phyloP scores from a whole-genome alignment of 2,888 invertebrate species.

The Ellobium chinense region DNA sequence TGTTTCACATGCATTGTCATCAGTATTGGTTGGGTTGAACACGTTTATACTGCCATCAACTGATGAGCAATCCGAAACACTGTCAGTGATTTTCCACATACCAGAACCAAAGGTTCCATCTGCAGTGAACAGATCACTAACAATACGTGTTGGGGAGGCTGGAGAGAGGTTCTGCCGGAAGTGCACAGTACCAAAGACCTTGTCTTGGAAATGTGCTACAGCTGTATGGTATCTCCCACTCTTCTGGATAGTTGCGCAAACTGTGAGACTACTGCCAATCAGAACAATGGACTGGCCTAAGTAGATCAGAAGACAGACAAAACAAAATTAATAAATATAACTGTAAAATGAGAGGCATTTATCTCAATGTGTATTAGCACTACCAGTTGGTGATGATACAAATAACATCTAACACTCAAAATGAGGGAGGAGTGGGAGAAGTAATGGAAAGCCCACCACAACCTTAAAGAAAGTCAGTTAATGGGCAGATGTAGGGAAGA shows the following conservation, averaged over 20 bases:
- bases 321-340: neutral
- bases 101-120: neutral
- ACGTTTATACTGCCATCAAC: neutral
- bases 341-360: too few species aligned
- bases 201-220: slow-evolving; percentile 29
- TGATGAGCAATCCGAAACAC: neutral
- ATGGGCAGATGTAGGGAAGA: too few species aligned
- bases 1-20: slow-evolving; percentile 47
- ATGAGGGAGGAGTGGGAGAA: too few species aligned
- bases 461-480: too few species aligned
- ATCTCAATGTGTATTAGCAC: too few species aligned
- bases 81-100: slow-evolving; percentile 41
- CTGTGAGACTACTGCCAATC: neutral
- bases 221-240: slow-evolving; percentile 35
- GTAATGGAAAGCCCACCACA: too few species aligned
- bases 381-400: too few species aligned
- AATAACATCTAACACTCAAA: too few species aligned
- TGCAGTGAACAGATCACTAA: slow-evolving; percentile 37
- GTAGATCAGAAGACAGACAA: neutral
- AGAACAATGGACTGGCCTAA: slow-evolving; percentile 33
- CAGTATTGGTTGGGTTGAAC: slow-evolving; percentile 13
- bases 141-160: slow-evolving; percentile 29
- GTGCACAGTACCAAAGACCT: slow-evolving; percentile 36
- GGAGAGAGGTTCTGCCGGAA: slow-evolving; percentile 33
- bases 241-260: slow-evolving; percentile 46